These are phyloP conservation scores for Trinectes maculatus DNA, from an alignment of 2,113 vertebrate genomes.

Conservation along the genomic window DNA sequence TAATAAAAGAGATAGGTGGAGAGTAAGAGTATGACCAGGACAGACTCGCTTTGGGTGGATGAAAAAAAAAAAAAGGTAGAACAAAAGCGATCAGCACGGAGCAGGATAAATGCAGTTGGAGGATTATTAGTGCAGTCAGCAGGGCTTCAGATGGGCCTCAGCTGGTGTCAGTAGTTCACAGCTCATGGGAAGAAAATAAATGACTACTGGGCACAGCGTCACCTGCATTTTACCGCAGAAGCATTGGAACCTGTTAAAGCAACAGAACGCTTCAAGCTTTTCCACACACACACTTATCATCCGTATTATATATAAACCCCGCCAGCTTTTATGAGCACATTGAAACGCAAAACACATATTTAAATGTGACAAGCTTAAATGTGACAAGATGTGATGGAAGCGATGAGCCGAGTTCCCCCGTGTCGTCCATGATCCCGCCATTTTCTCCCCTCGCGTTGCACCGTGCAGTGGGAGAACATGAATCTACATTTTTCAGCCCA, in stretches of 20 bases:
- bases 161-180: conserved; percentile 43
- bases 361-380: conserved; percentile 1
- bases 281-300: neutral
- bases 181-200: conserved; percentile 44
- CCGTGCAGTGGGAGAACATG: conserved; percentile 10
- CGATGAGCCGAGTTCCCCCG: neutral
- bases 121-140: conserved; percentile 44
- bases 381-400: neutral
- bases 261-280: neutral
- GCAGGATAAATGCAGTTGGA: conserved; percentile 37
- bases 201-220: conserved; percentile 8
- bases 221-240: conserved; percentile 10
- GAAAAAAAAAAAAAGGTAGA: conserved; percentile 13
- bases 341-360: conserved; percentile 12
- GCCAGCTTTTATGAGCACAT: conserved; percentile 2
- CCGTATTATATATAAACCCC: neutral
- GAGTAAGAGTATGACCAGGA: neutral
- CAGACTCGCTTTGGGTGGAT: neutral
- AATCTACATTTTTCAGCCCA: conserved; percentile 22
- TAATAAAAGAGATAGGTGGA: conserved; percentile 2
- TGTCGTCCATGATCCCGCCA: conserved; percentile 15
- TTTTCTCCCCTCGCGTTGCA: neutral
- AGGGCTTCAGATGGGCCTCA: conserved; percentile 34
- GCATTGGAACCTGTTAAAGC: conserved; percentile 19
- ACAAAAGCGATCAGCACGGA: conserved; percentile 26